Base-by-base conservation (phyloP, 2,113 vertebrate genomes). In the Scortum barcoo region DNA sequence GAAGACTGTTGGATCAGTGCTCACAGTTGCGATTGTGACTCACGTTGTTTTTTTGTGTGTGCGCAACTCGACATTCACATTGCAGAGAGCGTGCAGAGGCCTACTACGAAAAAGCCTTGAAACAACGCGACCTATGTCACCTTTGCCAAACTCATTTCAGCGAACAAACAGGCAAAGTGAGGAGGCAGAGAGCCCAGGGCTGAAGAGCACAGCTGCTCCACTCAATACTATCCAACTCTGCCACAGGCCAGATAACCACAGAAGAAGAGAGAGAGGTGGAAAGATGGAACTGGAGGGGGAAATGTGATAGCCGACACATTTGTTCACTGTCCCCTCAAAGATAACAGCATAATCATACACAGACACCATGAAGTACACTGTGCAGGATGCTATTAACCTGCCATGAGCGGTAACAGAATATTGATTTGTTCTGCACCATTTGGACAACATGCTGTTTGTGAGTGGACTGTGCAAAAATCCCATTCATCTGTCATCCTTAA, bases 181-280 rank as follows among this genome's bases (percentile, higher is more conserved):
- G 16, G 61, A 76, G 56, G 80, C 54, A 30, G 77, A 60, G 36
- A 81, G 84, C 86, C 78, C 16, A 12, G 50, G 83, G 87, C 82
- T 78, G 48, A 48, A 77, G 72, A 88, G 76, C 86, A 78, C 91
- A 94, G 86, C 86, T 89, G 89, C 81, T 91, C 85, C 83, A 56
- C 70, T 81, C 51, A 71, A 66, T 56, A 63, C 12, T 60, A 57
- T 83, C 67, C 75, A 81, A 85, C 30, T 78, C 7, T 54, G 84
- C 87, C 50, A 58, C 3, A 11, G 58, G 83, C 66, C 62, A 53
- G 28, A 50, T 33, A 76, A 44, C 40, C 40, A 85, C 17, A n/a
- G 60, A 83, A 72, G 66, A 83, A 80, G 74, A 40, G 38, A 72
- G 69, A 86, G 46, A 68, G 48, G 66, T 80, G 77, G 76, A 80